Percentiles rank a stretch among this genome's conserved stretches.
phyloP scores from a whole-genome alignment of 2,113 vertebrate genomes.

The Pholis gunnellus region DNA sequence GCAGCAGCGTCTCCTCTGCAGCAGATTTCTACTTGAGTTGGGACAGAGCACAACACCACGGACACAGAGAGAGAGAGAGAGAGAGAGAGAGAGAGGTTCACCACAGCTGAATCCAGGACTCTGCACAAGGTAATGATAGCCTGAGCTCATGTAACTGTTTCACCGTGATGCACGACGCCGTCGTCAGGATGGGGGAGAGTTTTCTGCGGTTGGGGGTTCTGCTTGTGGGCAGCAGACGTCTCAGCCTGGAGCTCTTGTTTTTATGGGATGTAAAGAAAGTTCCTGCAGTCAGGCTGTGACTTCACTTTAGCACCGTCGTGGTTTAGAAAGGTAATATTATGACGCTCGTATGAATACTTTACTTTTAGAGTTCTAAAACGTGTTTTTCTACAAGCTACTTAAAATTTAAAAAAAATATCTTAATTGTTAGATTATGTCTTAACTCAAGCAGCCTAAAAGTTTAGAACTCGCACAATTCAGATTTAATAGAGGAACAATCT shows the following conservation, averaged over 20 bases:
- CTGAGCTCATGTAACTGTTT: slow-evolving; percentile 9
- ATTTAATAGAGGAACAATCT: not conserved
- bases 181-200: not conserved
- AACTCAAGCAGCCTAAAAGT: not conserved
- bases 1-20: slow-evolving; percentile 57
- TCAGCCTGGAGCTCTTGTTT: not conserved
- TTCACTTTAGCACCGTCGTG: not conserved
- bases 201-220: not conserved
- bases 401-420: not conserved
- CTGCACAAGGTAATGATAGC: slow-evolving; percentile 66
- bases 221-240: slow-evolving; percentile 5
- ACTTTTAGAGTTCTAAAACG: not conserved
- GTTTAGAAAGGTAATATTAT: not conserved
- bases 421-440: not conserved
- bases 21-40: slow-evolving; percentile 47
- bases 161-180: not conserved
- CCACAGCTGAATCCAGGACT: slow-evolving; percentile 39
- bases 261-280: not conserved
- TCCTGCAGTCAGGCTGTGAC: not conserved
- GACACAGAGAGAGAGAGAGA: not conserved
- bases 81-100: slow-evolving; percentile 1
- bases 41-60: slow-evolving; percentile 13
- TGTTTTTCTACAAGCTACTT: not conserved
- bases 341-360: not conserved
- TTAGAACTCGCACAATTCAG: not conserved